A percentile compares a stretch with the other conserved stretches of the same genome.
Evolutionary conservation across 2,113 vertebrate species (phyloP).

Genomic region (Nesoenas mayeri): DNA sequence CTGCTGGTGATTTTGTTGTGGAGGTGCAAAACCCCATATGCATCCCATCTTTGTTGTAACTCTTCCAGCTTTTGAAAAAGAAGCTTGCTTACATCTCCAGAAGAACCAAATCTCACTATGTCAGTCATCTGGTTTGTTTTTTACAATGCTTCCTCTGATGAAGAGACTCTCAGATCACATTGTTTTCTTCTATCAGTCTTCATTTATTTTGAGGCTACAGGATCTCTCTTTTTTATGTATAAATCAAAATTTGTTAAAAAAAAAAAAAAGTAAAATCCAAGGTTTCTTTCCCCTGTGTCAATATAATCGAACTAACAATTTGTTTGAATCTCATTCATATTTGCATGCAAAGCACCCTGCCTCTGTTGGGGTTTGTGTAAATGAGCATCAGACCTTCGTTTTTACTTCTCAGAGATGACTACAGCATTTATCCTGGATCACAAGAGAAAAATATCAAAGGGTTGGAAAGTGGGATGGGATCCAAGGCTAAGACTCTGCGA

Average conservation of each 20-base stretch:
- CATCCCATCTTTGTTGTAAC: not conserved
- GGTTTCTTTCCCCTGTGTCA: not conserved
- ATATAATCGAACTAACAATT: not conserved
- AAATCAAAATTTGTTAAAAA: not conserved
- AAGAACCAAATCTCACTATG: not conserved
- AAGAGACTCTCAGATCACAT: not conserved
- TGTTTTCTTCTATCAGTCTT: not conserved
- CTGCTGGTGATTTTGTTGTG: not conserved
- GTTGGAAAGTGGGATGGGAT: conserved; percentile 23
- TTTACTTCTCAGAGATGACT: not conserved
- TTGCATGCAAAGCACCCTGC: not conserved
- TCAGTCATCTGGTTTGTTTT: not conserved
- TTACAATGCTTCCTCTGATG: not conserved
- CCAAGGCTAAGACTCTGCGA: not conserved
- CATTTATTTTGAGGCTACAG: not conserved
- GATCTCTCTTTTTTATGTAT: not conserved
- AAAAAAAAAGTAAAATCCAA: not conserved
- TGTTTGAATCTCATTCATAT: not conserved
- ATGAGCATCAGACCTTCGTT: not conserved
- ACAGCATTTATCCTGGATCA: not conserved
- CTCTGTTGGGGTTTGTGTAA: not conserved
- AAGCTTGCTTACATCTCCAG: not conserved
- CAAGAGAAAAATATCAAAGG: conserved; percentile 36
- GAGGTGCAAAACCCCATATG: not conserved
- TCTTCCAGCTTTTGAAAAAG: not conserved